Base-by-base conservation (phyloP, 2,888 invertebrate species). In the Chymomyza caudatula region DNA sequence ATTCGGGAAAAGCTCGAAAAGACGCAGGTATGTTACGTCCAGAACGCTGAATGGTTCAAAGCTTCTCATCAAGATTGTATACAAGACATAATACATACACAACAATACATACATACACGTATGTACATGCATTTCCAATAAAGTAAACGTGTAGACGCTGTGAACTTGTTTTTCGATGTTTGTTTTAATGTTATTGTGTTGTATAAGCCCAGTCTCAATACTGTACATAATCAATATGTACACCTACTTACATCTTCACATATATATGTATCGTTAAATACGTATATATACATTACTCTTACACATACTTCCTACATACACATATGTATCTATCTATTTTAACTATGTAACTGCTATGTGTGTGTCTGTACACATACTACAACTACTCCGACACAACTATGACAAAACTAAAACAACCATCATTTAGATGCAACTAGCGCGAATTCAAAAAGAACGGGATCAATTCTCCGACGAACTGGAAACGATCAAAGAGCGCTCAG, bases 371-470 rank as follows among this genome's bases (percentile, higher is more conserved):
- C 67, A 43, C 44, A 56, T 55, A 59, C 49, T 22, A 52, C 51
- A 20, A 15, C 23, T 25, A 53, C 49, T 8, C 54, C 44, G 1
- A 57, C 17, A 65, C 37, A 3, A 47, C 59, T 22, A 47, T 76
- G 72, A 78, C 70, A 75, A 77, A 68, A 74, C 66, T 58, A 67
- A 67, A 60, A 73, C 64, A 71, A 74, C 74, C 76, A 66, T 64
- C 78, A 86, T 84, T 81, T 92, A 96, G 95, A 93, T 93, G 67
- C 92, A 95, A 78, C 94, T 97, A 76, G 92, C 95, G 76, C 94
- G 97, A 74, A 92, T 97, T 74, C 96, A 97, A 91, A 97, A 97
- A 91, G 97, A 97, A 90, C 93, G 95, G 75, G 97, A 97, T 88
- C 92, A 93, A 71, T 94, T 96, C 77, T 93, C 95, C 66, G 95